Evolutionary conservation across 2,113 vertebrate genomes (phyloP).

Genomic region (Oryzias curvinotus): DNA sequence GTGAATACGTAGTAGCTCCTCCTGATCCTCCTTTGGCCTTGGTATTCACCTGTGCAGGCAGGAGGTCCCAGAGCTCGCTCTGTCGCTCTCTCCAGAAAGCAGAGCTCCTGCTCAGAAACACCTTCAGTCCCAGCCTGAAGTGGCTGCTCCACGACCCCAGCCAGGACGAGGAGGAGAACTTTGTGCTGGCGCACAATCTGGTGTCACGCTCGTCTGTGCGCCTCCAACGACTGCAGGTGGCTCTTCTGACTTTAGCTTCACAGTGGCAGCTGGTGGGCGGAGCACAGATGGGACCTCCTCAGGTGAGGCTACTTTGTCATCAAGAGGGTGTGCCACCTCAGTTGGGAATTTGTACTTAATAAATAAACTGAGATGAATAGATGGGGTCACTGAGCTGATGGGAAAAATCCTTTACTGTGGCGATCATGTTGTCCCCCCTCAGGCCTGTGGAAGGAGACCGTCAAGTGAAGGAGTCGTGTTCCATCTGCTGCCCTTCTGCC

Average conservation of each 20-base stretch:
- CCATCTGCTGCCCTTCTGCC: conserved; percentile 41
- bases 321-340: too few relatives aligned
- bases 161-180: conserved; percentile 59
- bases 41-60: conserved; percentile 16
- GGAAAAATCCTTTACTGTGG: too few relatives aligned
- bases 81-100: conserved; percentile 60
- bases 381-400: too few relatives aligned
- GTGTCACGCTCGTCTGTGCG: conserved; percentile 60
- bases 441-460: conserved; percentile 51
- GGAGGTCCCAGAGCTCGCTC: conserved; percentile 57
- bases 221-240: conserved; percentile 61
- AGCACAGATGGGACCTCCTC: conserved; percentile 3
- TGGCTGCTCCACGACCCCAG: conserved; percentile 44
- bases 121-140: conserved; percentile 60
- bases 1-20: background rate
- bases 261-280: conserved; percentile 48
- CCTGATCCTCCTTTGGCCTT: background rate
- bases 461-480: conserved; percentile 47
- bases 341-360: too few relatives aligned
- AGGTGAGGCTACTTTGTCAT: conserved; percentile 11
- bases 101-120: conserved; percentile 56
- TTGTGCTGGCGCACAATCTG: conserved; percentile 57
- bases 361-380: too few relatives aligned
- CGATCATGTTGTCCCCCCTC: background rate
- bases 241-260: conserved; percentile 51